A percentile compares a stretch with the other conserved stretches of the same genome.
phyloP scores from a whole-genome alignment of 2,797 vertebrate genomes.

The Ciconia nigra region DNA sequence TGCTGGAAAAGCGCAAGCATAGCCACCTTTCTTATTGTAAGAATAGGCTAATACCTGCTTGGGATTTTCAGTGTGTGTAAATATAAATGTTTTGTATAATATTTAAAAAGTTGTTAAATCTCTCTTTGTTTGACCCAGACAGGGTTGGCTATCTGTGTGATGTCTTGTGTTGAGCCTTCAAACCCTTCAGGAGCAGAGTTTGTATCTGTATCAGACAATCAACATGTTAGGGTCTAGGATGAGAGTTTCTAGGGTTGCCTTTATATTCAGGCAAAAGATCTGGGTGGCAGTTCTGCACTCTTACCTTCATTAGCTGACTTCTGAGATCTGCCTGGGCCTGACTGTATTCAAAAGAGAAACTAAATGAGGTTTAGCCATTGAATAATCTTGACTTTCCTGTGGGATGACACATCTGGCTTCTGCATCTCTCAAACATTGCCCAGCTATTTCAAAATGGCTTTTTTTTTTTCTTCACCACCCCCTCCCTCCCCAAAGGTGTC shows the following conservation, averaged over 20 bases:
- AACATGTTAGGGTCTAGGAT: not conserved
- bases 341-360: not conserved
- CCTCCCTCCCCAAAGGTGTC: too few relatives aligned
- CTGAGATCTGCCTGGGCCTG: not conserved
- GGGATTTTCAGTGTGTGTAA: not conserved
- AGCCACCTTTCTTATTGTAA: not conserved
- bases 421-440: not conserved
- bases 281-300: not conserved
- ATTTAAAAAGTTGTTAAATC: not conserved
- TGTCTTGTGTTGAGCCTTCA: not conserved
- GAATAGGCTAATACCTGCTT: not conserved
- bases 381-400: not conserved
- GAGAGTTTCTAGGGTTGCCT: not conserved
- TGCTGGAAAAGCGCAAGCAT: not conserved
- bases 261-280: not conserved
- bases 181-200: not conserved
- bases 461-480: not conserved
- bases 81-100: not conserved
- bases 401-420: not conserved
- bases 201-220: not conserved
- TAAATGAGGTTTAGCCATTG: not conserved
- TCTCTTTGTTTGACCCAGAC: not conserved
- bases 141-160: not conserved
- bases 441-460: not conserved
- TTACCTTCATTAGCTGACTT: not conserved